Base-by-base conservation (phyloP, 23 tunicate species). In the Halocynthia roretzi region DNA sequence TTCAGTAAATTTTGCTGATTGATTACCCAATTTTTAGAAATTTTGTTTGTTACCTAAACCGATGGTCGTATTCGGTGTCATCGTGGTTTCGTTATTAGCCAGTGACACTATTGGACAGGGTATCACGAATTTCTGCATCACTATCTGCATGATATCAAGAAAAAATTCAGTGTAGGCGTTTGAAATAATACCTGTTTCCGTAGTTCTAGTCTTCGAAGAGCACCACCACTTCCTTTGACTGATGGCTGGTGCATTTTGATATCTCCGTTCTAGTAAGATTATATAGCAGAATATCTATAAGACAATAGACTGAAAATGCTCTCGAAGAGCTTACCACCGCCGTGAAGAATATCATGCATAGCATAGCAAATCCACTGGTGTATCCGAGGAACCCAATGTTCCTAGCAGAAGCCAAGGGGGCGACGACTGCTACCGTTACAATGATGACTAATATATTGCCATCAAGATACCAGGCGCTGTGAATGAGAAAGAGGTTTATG, bases 301-400 rank as follows among this genome's bases (percentile, higher is more conserved):
- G 44, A 31, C 44, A 31, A 31, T 31, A 31, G 44, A 31, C 44
- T 31, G 4, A 31, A 4, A 31, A 31, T 31, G 1, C 1, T 31
- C 44, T 31, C 44, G 44, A 31, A 0, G 44, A 48, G 15, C 85
- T 81, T 77, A 94, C 94, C 83, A 94, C 91, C 7, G 53, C 89
- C 7, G 99, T 94, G 51, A 88, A 94, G 76, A 94, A 85, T 12
- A 94, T 94, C 99, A 94, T 94, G 61, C 99, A 94, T 17, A 57
- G 78, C 99, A 94, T 94, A 9, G 99, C 99, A 76, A 94, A 94
- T 44, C 99, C 99, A 52, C 86, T 80, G 12, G 99, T 94, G 64
- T 94, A 94, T 40, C 99, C 99, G 20, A 94, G 84, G 62, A 94
- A 94, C 7, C 95, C 94, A 40, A 94, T 94, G 56, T 94, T 88